Evolutionary conservation across 2,797 vertebrate species (phyloP).

Genomic region (Arctocebus calabarensis): DNA sequence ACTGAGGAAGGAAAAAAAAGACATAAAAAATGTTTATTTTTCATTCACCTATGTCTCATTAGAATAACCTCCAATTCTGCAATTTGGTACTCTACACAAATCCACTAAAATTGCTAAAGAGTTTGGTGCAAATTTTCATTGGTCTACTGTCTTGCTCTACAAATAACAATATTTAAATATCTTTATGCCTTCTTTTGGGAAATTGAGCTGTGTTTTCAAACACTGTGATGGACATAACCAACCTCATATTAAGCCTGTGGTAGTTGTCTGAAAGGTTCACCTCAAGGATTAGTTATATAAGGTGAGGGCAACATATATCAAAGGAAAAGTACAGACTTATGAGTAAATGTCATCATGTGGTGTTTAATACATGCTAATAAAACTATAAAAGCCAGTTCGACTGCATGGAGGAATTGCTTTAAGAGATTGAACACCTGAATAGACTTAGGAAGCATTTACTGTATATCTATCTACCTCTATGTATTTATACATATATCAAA

Average conservation of each 20-base stretch:
- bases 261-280: slow-evolving; percentile 29
- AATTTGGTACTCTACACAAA: neutral
- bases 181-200: neutral
- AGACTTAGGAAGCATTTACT: neutral
- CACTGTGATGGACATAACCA: neutral
- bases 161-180: neutral
- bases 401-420: neutral
- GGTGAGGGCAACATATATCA: neutral
- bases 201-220: neutral
- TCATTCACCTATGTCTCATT: neutral
- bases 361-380: neutral
- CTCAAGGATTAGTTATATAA: neutral
- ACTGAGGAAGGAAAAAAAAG: neutral
- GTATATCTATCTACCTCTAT: no score
- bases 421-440: neutral
- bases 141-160: neutral
- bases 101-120: neutral
- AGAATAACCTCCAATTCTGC: neutral
- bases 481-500: no score
- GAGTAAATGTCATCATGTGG: neutral
- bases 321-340: neutral
- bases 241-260: neutral
- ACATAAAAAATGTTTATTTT: neutral
- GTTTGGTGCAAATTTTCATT: neutral
- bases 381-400: neutral